Conservation (phyloP, 2,113 vertebrate genomes). For the Trichechus manatus region DNA sequence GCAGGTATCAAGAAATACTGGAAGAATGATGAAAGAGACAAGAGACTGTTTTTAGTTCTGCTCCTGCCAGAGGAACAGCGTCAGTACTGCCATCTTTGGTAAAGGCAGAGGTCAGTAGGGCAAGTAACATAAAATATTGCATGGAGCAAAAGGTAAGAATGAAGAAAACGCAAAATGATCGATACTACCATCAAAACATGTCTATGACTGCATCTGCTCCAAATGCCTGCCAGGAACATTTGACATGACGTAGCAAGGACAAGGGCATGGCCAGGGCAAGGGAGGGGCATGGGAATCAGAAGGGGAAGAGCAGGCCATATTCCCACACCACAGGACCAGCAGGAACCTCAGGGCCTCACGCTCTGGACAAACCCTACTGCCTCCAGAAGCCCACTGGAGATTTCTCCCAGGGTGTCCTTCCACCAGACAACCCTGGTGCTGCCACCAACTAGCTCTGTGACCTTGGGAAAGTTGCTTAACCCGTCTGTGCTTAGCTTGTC, state of each 20-base stretch:
- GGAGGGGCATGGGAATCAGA: not conserved
- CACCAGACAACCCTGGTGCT: not conserved
- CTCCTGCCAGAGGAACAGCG: not conserved
- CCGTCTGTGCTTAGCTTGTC: not conserved
- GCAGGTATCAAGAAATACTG: not conserved
- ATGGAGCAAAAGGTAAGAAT: not conserved
- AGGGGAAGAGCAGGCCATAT: accelerated
- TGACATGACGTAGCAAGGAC: accelerated
- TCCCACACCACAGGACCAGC: accelerated
- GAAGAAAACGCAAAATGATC: not conserved
- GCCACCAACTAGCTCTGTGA: not conserved
- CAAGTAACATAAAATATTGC: not conserved
- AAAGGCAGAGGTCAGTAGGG: not conserved
- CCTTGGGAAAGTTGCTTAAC: not conserved
- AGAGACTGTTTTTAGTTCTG: not conserved
- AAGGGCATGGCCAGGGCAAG: accelerated
- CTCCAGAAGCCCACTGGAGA: not conserved
- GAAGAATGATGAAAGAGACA: not conserved
- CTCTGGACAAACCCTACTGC: not conserved
- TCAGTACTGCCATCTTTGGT: too few species aligned
- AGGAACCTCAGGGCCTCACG: not conserved
- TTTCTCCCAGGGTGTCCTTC: not conserved
- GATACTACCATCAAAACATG: accelerated
- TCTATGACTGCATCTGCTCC: not conserved
- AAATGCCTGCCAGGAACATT: not conserved